Conservation (phyloP, 2,888 invertebrate species). For the Schrankia costaestrigalis region DNA sequence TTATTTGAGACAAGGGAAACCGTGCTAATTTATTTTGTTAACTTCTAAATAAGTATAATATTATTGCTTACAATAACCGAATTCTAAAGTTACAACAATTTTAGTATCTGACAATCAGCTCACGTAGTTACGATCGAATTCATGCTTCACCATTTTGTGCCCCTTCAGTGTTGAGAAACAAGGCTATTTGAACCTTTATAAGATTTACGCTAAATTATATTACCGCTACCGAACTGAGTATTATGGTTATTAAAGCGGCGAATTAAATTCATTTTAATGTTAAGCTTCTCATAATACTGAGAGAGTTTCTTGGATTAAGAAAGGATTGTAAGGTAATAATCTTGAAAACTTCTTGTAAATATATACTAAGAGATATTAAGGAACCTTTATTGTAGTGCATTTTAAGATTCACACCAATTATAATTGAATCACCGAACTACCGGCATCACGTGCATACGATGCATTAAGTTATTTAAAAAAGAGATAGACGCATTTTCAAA, state of each 20-base stretch:
- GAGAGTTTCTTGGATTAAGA: too few species aligned
- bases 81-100: conserved; percentile 41
- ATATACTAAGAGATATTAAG: too few species aligned
- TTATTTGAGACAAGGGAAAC: conserved; percentile 25
- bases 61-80: background rate
- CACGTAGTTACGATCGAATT: conserved; percentile 47
- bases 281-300: too few species aligned
- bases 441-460: too few species aligned
- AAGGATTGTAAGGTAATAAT: too few species aligned
- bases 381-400: too few species aligned
- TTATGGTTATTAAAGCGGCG: background rate
- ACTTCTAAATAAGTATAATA: background rate
- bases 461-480: too few species aligned
- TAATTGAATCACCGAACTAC: too few species aligned
- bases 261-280: too few species aligned
- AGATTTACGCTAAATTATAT: conserved; percentile 27
- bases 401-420: too few species aligned
- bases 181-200: conserved; percentile 33
- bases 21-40: background rate
- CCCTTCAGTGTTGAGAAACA: conserved; percentile 36
- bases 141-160: conserved; percentile 37
- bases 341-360: too few species aligned
- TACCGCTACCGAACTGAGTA: conserved; percentile 3
- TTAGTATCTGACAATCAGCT: conserved; percentile 40
- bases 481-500: too few species aligned